phyloP scores from a whole-genome alignment of 2,113 vertebrate genomes.

The Empidonax traillii region DNA sequence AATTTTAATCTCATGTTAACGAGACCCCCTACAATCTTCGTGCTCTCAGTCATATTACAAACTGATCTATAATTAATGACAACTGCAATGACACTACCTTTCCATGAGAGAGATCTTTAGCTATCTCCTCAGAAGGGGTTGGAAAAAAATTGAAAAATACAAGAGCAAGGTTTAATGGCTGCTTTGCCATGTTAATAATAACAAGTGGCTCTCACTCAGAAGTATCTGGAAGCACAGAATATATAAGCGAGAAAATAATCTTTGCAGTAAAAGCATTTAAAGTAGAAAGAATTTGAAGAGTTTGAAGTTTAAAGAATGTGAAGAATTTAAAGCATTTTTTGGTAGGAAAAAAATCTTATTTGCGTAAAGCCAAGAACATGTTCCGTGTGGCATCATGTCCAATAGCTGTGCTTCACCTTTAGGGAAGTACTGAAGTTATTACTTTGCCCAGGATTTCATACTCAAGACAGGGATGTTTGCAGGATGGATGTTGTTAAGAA shows the following conservation, averaged over 20 bases:
- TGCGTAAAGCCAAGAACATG: background rate
- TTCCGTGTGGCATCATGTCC: background rate
- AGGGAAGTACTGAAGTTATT: background rate
- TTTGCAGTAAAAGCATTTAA: background rate
- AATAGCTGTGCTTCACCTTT: background rate
- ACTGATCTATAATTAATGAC: constrained; percentile 75
- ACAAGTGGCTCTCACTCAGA: background rate
- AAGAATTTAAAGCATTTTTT: too few relatives aligned
- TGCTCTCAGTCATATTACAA: constrained; percentile 66
- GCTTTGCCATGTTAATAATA: background rate
- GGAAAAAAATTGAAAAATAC: background rate
- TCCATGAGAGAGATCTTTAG: constrained; percentile 29
- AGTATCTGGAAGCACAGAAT: background rate
- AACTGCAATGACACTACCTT: constrained; percentile 33
- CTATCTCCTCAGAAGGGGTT: background rate
- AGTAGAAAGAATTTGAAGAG: background rate
- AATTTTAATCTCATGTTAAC: constrained; percentile 69
- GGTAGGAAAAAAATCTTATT: background rate
- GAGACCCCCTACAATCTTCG: constrained; percentile 62
- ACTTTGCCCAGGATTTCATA: background rate
- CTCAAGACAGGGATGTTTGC: background rate
- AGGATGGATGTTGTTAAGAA: background rate
- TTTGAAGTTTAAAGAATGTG: too few relatives aligned
- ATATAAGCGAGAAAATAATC: background rate
- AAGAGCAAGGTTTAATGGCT: background rate